Percentiles rank a stretch among this genome's conserved stretches.
These are phyloP conservation scores for Poecilobothrus nobilitatus DNA, from an alignment of 2,888 invertebrate genomes.

Conservation along the genomic window DNA sequence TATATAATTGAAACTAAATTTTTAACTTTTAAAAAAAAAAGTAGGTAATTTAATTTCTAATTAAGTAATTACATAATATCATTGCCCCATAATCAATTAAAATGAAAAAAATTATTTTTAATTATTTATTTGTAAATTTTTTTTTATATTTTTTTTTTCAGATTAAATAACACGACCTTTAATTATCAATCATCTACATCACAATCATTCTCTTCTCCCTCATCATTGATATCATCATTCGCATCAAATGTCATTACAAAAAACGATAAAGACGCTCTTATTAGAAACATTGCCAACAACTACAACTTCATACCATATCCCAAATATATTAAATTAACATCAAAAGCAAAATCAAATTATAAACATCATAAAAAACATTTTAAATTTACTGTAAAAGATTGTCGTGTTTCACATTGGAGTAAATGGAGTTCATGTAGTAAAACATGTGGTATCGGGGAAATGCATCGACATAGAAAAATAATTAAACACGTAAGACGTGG, in stretches of 20 bases:
- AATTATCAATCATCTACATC: slow-evolving; percentile 1
- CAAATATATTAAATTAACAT: slow-evolving; percentile 31
- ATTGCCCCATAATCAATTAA: no score
- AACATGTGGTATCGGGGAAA: slow-evolving; percentile 83
- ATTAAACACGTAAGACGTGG: slow-evolving; percentile 68
- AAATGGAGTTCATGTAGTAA: slow-evolving; percentile 81
- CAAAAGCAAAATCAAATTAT: slow-evolving; percentile 38
- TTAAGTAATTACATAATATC: no score
- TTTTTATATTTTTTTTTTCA: not conserved
- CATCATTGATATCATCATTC: slow-evolving; percentile 30
- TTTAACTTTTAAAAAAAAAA: no score
- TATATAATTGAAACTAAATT: no score
- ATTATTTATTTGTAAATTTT: no score
- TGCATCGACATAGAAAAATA: slow-evolving; percentile 69
- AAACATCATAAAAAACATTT: slow-evolving; percentile 39
- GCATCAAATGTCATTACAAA: slow-evolving; percentile 40
- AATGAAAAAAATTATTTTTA: no score
- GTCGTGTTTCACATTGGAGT: slow-evolving; percentile 78
- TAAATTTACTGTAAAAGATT: slow-evolving; percentile 62
- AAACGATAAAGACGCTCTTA: slow-evolving; percentile 59
- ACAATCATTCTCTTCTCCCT: slow-evolving; percentile 28
- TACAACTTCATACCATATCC: slow-evolving; percentile 44
- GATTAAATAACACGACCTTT: slow-evolving; percentile 1
- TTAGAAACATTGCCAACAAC: slow-evolving; percentile 62
- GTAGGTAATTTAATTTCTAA: no score